phyloP scores from a whole-genome alignment of 2,113 vertebrate genomes.

The Elanoides forficatus region DNA sequence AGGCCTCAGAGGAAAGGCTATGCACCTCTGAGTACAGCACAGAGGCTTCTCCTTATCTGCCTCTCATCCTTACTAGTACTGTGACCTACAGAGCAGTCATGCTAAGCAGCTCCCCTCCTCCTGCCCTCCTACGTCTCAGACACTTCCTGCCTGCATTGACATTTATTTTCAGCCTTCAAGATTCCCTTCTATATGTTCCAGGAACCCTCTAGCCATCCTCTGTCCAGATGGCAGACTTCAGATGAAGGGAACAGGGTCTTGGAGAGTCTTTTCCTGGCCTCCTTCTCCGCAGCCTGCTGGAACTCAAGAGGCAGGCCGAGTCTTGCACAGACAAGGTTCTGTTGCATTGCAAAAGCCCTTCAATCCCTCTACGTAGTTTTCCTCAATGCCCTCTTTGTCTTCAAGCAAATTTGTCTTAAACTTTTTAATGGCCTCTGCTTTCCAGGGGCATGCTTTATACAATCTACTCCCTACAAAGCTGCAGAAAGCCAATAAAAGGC shows the following conservation, averaged over 20 bases:
- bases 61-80: background rate
- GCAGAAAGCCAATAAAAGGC: slow-evolving; percentile 19
- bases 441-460: slow-evolving; percentile 38
- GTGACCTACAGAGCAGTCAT: background rate
- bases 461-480: slow-evolving; percentile 17
- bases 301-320: slow-evolving; percentile 30
- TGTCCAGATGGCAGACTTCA: slow-evolving; percentile 62
- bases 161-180: slow-evolving; percentile 64
- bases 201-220: slow-evolving; percentile 56
- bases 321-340: slow-evolving; percentile 53
- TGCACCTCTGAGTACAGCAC: background rate
- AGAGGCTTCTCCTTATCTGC: background rate
- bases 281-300: slow-evolving; percentile 48
- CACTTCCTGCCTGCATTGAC: slow-evolving; percentile 59
- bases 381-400: slow-evolving; percentile 62
- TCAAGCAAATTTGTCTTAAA: slow-evolving; percentile 46
- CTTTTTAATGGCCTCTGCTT: slow-evolving; percentile 60
- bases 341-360: slow-evolving; percentile 27
- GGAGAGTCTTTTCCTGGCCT: slow-evolving; percentile 60
- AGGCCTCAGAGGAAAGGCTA: background rate
- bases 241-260: slow-evolving; percentile 33
- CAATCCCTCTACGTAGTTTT: slow-evolving; percentile 23
- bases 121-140: slow-evolving; percentile 31
- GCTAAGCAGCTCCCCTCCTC: slow-evolving; percentile 11
- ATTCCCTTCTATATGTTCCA: slow-evolving; percentile 68